Evolutionary conservation across 2,888 invertebrate genomes (phyloP), one percentile per base, ranked within the genome.

Genomic region (Micoletzkya japonica): DNA sequence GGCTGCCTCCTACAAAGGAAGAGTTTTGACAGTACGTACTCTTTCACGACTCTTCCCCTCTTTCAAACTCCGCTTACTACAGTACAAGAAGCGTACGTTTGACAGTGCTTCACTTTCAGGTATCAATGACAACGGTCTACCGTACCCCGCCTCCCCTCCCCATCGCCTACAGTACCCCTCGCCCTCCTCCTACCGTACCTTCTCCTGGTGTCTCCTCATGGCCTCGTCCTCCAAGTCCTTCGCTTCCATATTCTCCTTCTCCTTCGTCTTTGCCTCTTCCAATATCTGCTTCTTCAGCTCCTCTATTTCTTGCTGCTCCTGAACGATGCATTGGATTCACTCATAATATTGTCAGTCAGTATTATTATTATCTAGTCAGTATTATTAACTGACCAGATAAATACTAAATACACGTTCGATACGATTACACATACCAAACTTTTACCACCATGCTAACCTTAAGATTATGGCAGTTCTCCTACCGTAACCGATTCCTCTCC

Each of bases 291-390:
- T 87, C 87, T 54, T 88, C 70, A 97, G 89, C 86, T 93, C 92
- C 77, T 91, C 92, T 75, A 95, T 89, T 88, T 95, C 94, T 81
- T 91, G 91, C 83, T 91, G 91, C 87, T 98, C 97, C 82, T 91
- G 37, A 7, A 60, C 58, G 30, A 52, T 10, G 6, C 44, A 49
- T 2, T 30, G 24, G 28, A 56, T 24, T 24, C 56, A 24, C 56
- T 10, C 14, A 26, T 17, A 14, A n/a, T 44, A 91, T 86, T 74
- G 85, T 79, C 61, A 36, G n/a, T n/a, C n/a, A n/a, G n/a, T n/a
- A n/a, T n/a, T n/a, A n/a, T n/a, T n/a, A n/a, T n/a, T n/a, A n/a
- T n/a, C n/a, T n/a, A n/a, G n/a, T n/a, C n/a, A n/a, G n/a, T n/a
- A n/a, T n/a, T n/a, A n/a, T n/a, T n/a, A n/a, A n/a, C n/a, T n/a